Evolutionary conservation across 1,140 invertebrate genomes (phyloP).

Genomic region (Himalopsyche phryganea): DNA sequence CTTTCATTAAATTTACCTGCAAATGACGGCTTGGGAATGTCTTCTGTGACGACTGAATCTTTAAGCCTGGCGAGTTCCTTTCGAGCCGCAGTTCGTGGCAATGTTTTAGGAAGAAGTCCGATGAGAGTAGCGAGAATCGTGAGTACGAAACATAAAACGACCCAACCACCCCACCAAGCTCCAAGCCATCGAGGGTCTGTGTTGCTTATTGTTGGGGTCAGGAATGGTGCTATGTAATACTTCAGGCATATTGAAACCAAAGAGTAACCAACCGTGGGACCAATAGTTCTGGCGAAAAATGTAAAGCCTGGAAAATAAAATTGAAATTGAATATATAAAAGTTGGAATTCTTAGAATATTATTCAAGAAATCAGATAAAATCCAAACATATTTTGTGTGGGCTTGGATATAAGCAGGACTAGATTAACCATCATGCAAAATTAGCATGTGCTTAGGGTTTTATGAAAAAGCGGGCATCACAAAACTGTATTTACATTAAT

Average conservation of each 20-base stretch:
- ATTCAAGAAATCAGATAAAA: not conserved
- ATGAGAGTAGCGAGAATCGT: slow-evolving; percentile 62
- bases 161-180: slow-evolving; percentile 79
- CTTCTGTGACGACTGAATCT: slow-evolving; percentile 38
- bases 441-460: too few relatives aligned
- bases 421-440: too few relatives aligned
- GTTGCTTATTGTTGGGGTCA: slow-evolving; percentile 65
- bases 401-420: too few relatives aligned
- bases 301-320: slow-evolving; percentile 66
- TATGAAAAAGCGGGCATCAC: too few relatives aligned
- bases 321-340: too few relatives aligned
- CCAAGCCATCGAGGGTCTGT: slow-evolving; percentile 73
- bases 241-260: slow-evolving; percentile 66
- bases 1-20: slow-evolving; percentile 41
- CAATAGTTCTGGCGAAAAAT: slow-evolving; percentile 67
- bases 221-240: slow-evolving; percentile 64
- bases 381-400: too few relatives aligned
- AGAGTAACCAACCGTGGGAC: slow-evolving; percentile 68
- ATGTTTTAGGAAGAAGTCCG: slow-evolving; percentile 62
- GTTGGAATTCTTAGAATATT: not conserved
- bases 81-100: slow-evolving; percentile 59
- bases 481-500: too few relatives aligned
- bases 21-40: slow-evolving; percentile 39
- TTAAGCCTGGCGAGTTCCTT: slow-evolving; percentile 49
- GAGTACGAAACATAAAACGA: slow-evolving; percentile 61